Conservation (phyloP, 2,113 vertebrate species). For the Apaloderma vittatum region DNA sequence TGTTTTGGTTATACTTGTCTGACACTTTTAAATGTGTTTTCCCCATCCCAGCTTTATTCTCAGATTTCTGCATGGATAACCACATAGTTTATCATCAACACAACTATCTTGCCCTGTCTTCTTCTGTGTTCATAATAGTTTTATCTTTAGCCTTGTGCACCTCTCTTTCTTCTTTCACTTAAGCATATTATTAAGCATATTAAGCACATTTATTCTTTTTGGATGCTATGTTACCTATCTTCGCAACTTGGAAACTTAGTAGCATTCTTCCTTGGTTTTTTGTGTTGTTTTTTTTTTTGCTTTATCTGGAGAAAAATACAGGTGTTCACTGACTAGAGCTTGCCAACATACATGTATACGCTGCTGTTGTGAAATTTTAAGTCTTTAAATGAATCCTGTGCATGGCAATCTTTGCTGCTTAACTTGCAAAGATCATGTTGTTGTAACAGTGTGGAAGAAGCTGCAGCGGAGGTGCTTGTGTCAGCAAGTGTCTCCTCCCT, state of each 20-base stretch:
- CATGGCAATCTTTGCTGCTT: background rate
- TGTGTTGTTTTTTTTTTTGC: background rate
- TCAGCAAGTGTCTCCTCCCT: background rate
- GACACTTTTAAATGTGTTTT: background rate
- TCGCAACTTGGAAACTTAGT: background rate
- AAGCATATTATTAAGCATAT: too few relatives aligned
- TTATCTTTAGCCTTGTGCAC: background rate
- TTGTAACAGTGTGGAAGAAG: background rate
- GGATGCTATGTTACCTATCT: background rate
- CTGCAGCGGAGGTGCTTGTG: background rate
- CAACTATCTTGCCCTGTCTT: background rate
- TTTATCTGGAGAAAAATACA: background rate
- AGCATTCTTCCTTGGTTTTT: fast-evolving
- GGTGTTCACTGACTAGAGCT: background rate
- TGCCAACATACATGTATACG: background rate
- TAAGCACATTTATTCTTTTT: background rate
- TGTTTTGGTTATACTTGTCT: background rate
- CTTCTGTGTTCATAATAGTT: background rate
- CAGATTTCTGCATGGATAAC: background rate
- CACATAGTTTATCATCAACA: background rate
- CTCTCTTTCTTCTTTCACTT: background rate
- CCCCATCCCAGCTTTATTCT: background rate
- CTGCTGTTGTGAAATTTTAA: background rate
- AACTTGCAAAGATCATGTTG: background rate
- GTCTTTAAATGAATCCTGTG: background rate